Evolutionary conservation across 2,113 vertebrate genomes (phyloP).

Genomic region (Gnathonemus echidnorhynchus): DNA sequence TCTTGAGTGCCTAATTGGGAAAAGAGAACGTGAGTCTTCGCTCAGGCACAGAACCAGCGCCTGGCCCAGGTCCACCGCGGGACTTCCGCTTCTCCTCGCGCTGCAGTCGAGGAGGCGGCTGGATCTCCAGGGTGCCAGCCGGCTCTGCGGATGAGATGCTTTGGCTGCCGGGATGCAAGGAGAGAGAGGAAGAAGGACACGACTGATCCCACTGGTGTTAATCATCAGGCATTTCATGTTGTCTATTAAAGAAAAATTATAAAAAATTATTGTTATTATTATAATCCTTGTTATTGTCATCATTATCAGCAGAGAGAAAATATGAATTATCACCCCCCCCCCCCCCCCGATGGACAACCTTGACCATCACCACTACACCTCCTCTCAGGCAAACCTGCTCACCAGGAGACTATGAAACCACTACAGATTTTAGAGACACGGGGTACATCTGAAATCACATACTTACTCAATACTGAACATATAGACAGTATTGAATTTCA

Average conservation of each 20-base stretch:
- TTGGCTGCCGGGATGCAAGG: background rate
- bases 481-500: background rate
- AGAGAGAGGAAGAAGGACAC: background rate
- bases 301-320: background rate
- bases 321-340: background rate
- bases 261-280: background rate
- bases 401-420: background rate
- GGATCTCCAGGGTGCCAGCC: background rate
- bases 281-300: background rate
- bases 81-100: background rate
- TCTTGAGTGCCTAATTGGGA: background rate
- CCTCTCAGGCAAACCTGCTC: background rate
- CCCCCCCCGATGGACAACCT: background rate
- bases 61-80: background rate
- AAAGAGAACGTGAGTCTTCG: background rate
- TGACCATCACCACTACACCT: background rate
- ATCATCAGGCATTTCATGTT: background rate
- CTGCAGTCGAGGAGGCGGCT: background rate
- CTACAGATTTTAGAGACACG: background rate
- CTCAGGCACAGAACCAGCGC: background rate
- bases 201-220: background rate
- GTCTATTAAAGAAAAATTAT: background rate
- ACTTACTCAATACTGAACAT: background rate
- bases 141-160: background rate
- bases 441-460: background rate